Evolutionary conservation across 2,888 invertebrate genomes (phyloP), one percentile per base, ranked within the genome.

Genomic region (Melipona bicolor): DNA sequence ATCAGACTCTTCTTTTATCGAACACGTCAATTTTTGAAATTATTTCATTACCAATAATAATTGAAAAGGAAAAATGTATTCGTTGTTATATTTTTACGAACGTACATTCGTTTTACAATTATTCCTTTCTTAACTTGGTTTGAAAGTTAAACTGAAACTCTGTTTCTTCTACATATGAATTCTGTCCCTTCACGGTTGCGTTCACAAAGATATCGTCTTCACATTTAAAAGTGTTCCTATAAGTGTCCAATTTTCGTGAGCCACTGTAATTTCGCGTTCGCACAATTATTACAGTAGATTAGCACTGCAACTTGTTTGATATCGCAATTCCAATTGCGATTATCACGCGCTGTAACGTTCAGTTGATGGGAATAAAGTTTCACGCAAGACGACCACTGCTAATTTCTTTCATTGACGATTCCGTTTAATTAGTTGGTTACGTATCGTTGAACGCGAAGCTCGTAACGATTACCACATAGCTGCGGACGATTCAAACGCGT

Each of bases 341-440:
- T 19, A 19, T 56, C 64, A 17, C 54, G 24, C 62, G 67, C 36
- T 49, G 9, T 17, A 76, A 67, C 54, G 54, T 27, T 24, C 3
- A n/a, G 21, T 15, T 52, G 67, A 43, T 56, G 50, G 21, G 21
- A 82, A 75, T 71, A 75, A 77, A 59, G 43, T 43, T 52, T 49
- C 61, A 50, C 52, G 54, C 49, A 69, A 43, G 43, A 59, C 49
- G 61, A 21, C n/a, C 17, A 52, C 56, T 36, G 50, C 21, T 50
- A 24, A 67, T 77, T 72, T 19, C 21, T 32, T 50, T 69, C 67
- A 71, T 67, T 52, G 50, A 32, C 72, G 24, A 24, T 27, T 73
- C 36, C 52, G 21, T 72, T 72, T 79, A 73, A 79, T 80, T 83
- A 77, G 67, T 24, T 59, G 9, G 59, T 11, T 59, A 64, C 52